These are phyloP conservation scores for Tryphoninae sp. DNA, from an alignment of 2,888 invertebrate species.

Conservation along the genomic window DNA sequence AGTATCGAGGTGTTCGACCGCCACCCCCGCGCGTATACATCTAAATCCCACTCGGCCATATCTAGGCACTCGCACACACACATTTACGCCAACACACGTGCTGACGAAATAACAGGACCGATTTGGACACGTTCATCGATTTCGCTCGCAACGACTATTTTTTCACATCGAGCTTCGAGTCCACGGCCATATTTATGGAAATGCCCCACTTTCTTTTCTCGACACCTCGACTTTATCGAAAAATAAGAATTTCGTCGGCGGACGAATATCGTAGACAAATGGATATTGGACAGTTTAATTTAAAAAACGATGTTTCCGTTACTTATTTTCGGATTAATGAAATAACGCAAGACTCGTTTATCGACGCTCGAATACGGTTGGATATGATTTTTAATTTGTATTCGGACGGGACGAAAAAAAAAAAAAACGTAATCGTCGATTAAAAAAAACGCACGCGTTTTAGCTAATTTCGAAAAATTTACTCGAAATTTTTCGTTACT, in stretches of 20 bases:
- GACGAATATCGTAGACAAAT: not conserved
- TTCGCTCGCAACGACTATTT: constrained; percentile 22
- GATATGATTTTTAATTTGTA: too few relatives aligned
- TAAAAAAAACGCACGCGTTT: too few relatives aligned
- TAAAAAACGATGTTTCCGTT: too few relatives aligned
- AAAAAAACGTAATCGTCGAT: too few relatives aligned
- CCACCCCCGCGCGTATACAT: constrained; percentile 40
- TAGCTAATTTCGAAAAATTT: not conserved
- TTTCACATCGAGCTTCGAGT: not conserved
- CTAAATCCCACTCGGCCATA: constrained; percentile 56
- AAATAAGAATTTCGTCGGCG: not conserved
- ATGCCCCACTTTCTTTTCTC: constrained; percentile 1
- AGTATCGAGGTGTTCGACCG: constrained; percentile 5
- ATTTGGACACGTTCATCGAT: constrained; percentile 49
- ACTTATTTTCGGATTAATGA: too few relatives aligned
- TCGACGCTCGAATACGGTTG: too few relatives aligned
- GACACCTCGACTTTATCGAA: not conserved
- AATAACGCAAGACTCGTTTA: too few relatives aligned
- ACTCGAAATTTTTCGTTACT: not conserved
- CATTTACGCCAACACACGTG: constrained; percentile 51
- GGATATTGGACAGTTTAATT: too few relatives aligned
- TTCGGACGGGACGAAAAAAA: too few relatives aligned
- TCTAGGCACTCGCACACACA: constrained; percentile 49
- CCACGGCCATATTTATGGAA: not conserved
- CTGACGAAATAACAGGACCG: constrained; percentile 54